Evolutionary conservation across 2,888 invertebrate species (phyloP).

Genomic region (Lamellibrachia satsuma): DNA sequence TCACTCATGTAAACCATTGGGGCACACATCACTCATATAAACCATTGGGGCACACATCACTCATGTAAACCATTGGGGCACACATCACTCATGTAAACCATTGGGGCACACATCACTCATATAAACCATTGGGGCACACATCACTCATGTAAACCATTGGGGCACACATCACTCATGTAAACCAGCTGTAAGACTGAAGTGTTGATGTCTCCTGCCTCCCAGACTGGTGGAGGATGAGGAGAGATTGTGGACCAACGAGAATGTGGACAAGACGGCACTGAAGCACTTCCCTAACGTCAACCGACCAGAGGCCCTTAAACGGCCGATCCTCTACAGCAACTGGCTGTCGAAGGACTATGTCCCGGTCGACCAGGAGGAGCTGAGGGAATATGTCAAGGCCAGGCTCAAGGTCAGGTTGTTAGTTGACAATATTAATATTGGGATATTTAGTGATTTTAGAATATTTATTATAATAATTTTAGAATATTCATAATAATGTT

Average conservation of each 20-base stretch:
- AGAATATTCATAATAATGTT: too few relatives aligned
- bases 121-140: too few relatives aligned
- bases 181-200: not conserved
- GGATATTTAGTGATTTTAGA: too few relatives aligned
- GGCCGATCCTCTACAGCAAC: slow-evolving; percentile 98
- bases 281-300: slow-evolving; percentile 94
- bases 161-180: too few relatives aligned
- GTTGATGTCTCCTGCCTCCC: slow-evolving; percentile 22
- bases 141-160: too few relatives aligned
- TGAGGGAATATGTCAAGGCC: slow-evolving; percentile 96
- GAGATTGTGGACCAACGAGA: slow-evolving; percentile 97
- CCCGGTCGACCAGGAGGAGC: slow-evolving; percentile 92
- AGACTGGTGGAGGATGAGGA: slow-evolving; percentile 90
- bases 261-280: slow-evolving; percentile 80
- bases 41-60: too few relatives aligned
- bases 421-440: not conserved
- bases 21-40: too few relatives aligned
- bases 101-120: too few relatives aligned
- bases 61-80: too few relatives aligned
- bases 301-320: slow-evolving; percentile 82
- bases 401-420: slow-evolving; percentile 79
- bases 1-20: too few relatives aligned
- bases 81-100: too few relatives aligned
- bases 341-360: slow-evolving; percentile 99
- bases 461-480: too few relatives aligned